Base-by-base conservation (phyloP, 2,113 vertebrate genomes). In the Mungos mungo region DNA sequence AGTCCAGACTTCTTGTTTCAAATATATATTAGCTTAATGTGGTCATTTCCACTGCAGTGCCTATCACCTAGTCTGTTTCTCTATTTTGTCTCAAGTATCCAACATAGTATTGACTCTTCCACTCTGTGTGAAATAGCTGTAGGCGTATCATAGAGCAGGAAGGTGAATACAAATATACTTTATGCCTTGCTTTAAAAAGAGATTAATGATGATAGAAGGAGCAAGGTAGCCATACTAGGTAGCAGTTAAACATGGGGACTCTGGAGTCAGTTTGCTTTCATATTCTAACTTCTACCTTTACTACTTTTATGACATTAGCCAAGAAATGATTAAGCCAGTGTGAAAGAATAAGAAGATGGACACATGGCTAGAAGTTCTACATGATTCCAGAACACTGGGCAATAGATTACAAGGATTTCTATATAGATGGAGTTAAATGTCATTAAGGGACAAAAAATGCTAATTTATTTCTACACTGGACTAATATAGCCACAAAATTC, bases 401-500 rank as follows among this genome's bases (percentile, higher is more conserved):
- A 93, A 91, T 65, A 0, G 38, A 79, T 9, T 89, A 1, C 95
- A 79, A 83, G 11, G 0, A 12, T 93, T 95, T 84, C 52, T 9
- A 80, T n/a, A 21, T 45, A 65, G 1, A 83, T 93, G 50, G n/a
- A 81, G 23, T 54, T 92, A 83, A 95, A 87, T 93, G 23, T n/a
- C 13, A 29, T 52, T 47, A 86, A 52, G 18, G 7, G 38, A 85
- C 69, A 91, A 47, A 60, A 1, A 5, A 18, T 94, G 69, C 54
- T 93, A 57, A 82, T 92, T 85, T 94, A 5, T 90, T 90, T 93
- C 66, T 63, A 77, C 15, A 80, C 21, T 88, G 31, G 14, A 93
- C 15, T 71, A 23, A 89, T 63, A 18, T 19, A 81, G 19, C 60
- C 74, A 76, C 7, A 80, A 92, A 80, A 88, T 54, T 86, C 23